A percentile compares a stretch with the other conserved stretches of the same genome.
These are phyloP conservation scores for Dolichallabes microphthalmus DNA, from an alignment of 2,113 vertebrate genomes.

Conservation along the genomic window DNA sequence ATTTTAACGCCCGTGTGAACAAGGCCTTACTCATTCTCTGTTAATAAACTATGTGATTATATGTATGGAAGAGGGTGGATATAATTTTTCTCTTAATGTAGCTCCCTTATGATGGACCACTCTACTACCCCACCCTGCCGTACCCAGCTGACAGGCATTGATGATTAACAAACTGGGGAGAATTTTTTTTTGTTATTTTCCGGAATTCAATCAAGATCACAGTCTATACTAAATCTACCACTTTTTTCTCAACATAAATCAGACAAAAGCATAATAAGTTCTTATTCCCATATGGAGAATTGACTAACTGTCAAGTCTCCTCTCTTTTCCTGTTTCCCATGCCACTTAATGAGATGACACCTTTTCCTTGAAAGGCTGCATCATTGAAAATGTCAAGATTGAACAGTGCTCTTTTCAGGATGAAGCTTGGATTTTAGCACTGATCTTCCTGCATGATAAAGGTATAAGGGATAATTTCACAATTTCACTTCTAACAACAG, in stretches of 20 bases:
- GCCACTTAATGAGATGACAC: background rate
- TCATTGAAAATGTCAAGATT: slow-evolving; percentile 23
- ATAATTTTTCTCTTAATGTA: background rate
- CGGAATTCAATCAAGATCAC: background rate
- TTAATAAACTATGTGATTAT: background rate
- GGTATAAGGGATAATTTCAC: background rate
- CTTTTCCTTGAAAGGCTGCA: background rate
- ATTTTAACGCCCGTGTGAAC: too few relatives aligned
- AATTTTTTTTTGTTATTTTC: background rate
- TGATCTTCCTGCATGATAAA: slow-evolving; percentile 2
- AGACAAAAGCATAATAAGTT: slow-evolving; percentile 6
- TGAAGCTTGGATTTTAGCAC: background rate
- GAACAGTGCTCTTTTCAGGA: slow-evolving; percentile 1
- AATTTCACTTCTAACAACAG: background rate
- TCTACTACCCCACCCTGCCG: background rate
- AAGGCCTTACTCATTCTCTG: background rate
- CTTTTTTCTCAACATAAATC: background rate
- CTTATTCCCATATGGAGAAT: background rate
- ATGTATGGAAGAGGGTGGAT: too few relatives aligned
- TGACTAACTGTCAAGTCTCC: background rate
- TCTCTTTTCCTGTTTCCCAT: background rate
- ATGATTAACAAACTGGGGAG: background rate
- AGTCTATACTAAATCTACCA: background rate
- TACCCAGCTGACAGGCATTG: background rate
- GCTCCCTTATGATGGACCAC: background rate